Evolutionary conservation across 1,140 invertebrate genomes (phyloP), one percentile per base, ranked within the genome.

Genomic region (Rhyzopertha dominica): DNA sequence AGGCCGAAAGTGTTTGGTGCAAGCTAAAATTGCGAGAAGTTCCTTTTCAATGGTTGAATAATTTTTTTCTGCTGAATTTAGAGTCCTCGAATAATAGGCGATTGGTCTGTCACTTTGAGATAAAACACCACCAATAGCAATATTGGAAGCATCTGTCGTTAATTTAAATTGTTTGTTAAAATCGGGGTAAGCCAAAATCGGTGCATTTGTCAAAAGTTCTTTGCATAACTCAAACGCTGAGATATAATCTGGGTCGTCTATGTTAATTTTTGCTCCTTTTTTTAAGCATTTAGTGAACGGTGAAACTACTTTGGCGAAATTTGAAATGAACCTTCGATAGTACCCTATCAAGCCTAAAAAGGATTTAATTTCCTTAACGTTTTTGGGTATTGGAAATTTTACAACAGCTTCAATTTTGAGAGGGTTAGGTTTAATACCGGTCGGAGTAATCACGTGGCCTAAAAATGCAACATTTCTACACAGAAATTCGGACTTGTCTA

Each of bases 1-100:
- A 7, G 50, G 50, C 3, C 50, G 2, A 16, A 31, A 54, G 40
- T 51, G 31, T 47, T 54, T 51, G 9, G 23, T 24, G 1, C 47
- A 19, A 34, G 40, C 46, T 12, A 49, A 19, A 16, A 53, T 49
- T 5, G 38, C 29, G 64, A 70, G 24, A 63, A 45, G 35, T 67
- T 53, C 2, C 67, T 51, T 1, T 58, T 62, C 30, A 9, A 32
- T 32, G 7, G 30, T 32, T 32, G 30, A 32, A 13, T 32, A 32
- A 14, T 32, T 32, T 8, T 16, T 7, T 13, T 32, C 30, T 9
- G 30, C 30, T 13, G 5, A 12, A 13, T 32, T 32, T 7, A 32
- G 13, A 8, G 30, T 32, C 16, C 30, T 32, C 10, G 5, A 7
- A 7, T 5, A 5, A 32, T 9, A 32, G 7, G 30, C 7, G 5